These are phyloP conservation scores for Odontamblyopus rebecca DNA, from an alignment of 2,797 vertebrate genomes.

Conservation along the genomic window DNA sequence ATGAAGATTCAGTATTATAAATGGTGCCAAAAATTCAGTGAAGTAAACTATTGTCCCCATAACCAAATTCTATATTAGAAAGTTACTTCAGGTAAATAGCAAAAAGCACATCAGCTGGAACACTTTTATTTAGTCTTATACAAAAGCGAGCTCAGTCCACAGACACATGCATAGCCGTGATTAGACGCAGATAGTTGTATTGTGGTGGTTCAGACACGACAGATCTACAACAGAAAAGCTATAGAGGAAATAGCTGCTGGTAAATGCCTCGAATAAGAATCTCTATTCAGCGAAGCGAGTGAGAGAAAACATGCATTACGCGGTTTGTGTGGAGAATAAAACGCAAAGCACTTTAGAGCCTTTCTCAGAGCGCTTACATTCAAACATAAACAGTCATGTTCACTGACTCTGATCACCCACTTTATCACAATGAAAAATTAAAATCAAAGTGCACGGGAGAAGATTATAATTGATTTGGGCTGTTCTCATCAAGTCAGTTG, in stretches of 20 bases:
- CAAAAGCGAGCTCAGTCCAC: neutral
- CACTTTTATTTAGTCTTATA: neutral
- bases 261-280: conserved; percentile 4
- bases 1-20: neutral
- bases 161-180: neutral
- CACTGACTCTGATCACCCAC: neutral
- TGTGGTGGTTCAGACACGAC: neutral
- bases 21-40: neutral
- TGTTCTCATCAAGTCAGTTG: neutral
- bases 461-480: neutral
- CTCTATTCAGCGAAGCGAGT: neutral
- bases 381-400: conserved; percentile 1
- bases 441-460: neutral
- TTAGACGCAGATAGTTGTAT: neutral
- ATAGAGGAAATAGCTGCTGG: neutral
- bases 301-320: neutral
- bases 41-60: neutral
- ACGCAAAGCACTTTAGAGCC: neutral
- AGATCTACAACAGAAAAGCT: neutral
- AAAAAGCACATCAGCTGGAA: neutral
- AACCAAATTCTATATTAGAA: neutral
- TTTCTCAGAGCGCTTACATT: neutral
- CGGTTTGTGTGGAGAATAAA: conserved; percentile 1
- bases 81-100: neutral
- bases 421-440: neutral